These are phyloP conservation scores for Orcinus orca DNA, from an alignment of 2,113 vertebrate species.

Conservation along the genomic window DNA sequence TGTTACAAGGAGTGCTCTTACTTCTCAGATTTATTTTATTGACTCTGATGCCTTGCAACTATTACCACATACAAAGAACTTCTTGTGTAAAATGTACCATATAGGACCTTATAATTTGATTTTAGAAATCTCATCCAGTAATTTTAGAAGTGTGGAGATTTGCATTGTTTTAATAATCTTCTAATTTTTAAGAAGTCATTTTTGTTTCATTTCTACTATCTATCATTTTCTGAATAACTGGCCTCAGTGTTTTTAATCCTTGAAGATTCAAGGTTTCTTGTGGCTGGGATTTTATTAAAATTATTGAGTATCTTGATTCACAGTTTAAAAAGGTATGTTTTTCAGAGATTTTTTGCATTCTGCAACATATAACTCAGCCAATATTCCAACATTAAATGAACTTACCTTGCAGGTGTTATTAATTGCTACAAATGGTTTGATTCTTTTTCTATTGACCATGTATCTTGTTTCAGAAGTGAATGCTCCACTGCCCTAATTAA, in stretches of 20 bases:
- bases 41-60: slow-evolving; percentile 62
- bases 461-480: slow-evolving; percentile 30
- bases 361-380: background rate
- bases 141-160: slow-evolving; percentile 4
- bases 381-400: background rate
- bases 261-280: slow-evolving; percentile 7
- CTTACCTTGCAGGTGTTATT: slow-evolving; percentile 11
- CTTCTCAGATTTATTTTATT: slow-evolving; percentile 63
- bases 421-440: background rate
- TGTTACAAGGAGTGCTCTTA: slow-evolving; percentile 72
- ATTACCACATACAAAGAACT: slow-evolving; percentile 22
- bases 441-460: background rate
- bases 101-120: background rate
- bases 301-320: background rate
- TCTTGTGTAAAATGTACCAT: background rate
- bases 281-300: slow-evolving; percentile 7
- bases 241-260: slow-evolving; percentile 29
- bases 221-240: slow-evolving; percentile 25
- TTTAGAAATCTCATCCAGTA: slow-evolving; percentile 11
- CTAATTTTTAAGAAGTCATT: slow-evolving; percentile 25
- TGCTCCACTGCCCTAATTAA: background rate
- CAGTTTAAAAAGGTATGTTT: slow-evolving; percentile 23
- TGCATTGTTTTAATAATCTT: slow-evolving; percentile 33
- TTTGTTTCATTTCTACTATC: slow-evolving; percentile 8
- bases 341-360: background rate